These are phyloP conservation scores for Pseudorhombus dupliciocellatus DNA, from an alignment of 2,113 vertebrate species.

Conservation along the genomic window DNA sequence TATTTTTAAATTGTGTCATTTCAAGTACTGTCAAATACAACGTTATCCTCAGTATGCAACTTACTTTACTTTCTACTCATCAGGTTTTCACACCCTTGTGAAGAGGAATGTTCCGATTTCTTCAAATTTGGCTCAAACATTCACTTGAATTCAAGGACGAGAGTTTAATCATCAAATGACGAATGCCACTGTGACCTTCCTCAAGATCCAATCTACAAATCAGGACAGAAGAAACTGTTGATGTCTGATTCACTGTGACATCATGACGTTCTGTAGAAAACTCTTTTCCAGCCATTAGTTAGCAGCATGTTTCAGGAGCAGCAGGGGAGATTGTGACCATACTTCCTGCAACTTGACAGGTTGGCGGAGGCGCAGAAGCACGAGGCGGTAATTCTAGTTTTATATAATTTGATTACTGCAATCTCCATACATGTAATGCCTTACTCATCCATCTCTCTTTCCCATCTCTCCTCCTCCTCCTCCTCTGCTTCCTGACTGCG, in stretches of 20 bases:
- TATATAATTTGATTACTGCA: constrained; percentile 42
- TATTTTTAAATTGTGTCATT: too few species aligned
- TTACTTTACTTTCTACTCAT: too few species aligned
- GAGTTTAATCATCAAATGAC: too few species aligned
- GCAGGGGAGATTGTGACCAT: neutral
- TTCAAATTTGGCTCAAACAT: neutral
- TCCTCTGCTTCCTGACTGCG: constrained; percentile 49
- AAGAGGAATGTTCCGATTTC: too few species aligned
- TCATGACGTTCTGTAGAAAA: neutral
- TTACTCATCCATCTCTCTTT: constrained; percentile 47
- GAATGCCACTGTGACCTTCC: neutral
- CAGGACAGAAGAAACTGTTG: neutral
- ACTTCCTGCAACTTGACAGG: neutral
- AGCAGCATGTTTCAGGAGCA: neutral
- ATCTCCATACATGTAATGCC: constrained; percentile 22
- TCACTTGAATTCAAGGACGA: neutral
- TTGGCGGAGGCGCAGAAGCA: neutral
- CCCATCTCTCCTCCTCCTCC: constrained; percentile 52
- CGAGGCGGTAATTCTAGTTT: constrained; percentile 1
- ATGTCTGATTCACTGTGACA: neutral
- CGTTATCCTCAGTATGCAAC: too few species aligned
- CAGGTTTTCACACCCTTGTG: too few species aligned
- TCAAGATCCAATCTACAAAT: too few species aligned
- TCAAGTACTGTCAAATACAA: too few species aligned
- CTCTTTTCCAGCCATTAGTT: neutral